A percentile compares a stretch with the other conserved stretches of the same genome.
These are phyloP conservation scores for Tetrapedia diversipes DNA, from an alignment of 2,888 invertebrate genomes.

Conservation along the genomic window DNA sequence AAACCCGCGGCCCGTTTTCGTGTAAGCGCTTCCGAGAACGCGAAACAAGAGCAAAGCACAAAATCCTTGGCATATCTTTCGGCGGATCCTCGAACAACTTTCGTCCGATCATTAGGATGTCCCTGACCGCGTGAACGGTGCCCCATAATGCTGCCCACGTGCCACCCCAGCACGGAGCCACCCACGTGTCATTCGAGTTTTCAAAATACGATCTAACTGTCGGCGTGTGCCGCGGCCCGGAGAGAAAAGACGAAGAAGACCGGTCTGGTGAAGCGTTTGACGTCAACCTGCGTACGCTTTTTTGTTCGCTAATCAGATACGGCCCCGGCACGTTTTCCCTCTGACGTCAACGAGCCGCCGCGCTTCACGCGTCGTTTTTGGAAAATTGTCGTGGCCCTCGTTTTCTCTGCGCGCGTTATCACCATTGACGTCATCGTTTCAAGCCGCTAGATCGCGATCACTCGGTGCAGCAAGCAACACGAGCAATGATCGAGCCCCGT, in stretches of 20 bases:
- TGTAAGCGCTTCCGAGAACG: not conserved
- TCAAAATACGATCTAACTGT: constrained; percentile 18
- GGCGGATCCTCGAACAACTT: not conserved
- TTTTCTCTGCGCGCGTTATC: constrained; percentile 18
- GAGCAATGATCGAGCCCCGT: not conserved
- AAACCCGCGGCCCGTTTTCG: not conserved
- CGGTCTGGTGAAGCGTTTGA: constrained; percentile 25
- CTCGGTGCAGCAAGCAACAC: constrained; percentile 4
- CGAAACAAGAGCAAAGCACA: not conserved
- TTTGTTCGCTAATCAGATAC: constrained; percentile 34
- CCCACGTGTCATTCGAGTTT: constrained; percentile 16
- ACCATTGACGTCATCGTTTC: no score
- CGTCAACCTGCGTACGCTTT: constrained; percentile 33
- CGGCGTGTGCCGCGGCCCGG: no score
- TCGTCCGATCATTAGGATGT: not conserved
- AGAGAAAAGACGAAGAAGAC: not conserved
- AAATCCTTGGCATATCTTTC: not conserved
- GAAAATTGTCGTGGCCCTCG: constrained; percentile 10
- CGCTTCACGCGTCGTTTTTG: constrained; percentile 33
- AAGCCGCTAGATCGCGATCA: constrained; percentile 17
- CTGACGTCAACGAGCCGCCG: constrained; percentile 47
- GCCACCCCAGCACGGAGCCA: not conserved
- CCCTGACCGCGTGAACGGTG: not conserved
- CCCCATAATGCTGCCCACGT: not conserved
- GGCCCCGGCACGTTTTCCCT: not conserved